Evolutionary conservation across 2,113 vertebrate species (phyloP), one percentile per base, ranked within the genome.

Genomic region (Crotalus helleri): DNA sequence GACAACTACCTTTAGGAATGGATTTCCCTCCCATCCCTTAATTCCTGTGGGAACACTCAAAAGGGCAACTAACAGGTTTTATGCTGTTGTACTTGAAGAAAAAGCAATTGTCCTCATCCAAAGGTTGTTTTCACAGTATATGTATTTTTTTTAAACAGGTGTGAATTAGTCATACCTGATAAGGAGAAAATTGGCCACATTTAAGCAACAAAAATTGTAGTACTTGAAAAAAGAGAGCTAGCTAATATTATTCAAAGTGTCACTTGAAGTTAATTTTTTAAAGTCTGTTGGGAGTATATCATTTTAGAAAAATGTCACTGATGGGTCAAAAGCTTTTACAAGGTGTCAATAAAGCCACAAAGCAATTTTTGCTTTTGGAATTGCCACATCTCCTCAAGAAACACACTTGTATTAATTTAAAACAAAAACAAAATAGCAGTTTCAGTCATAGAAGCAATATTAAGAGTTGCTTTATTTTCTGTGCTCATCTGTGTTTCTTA

Each of bases 191-290:
- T 89, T 92, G 91, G 51, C 91, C 95, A 69, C 69, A 85, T 96
- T 95, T 94, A 95, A 95, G 92, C 94, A 53, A 94, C 94, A 94
- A 90, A 95, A 93, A 95, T 33, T 39, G n/a, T 90, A 91, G 53
- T 85, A 94, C 91, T 93, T 95, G 92, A 95, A 91, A 94, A 96
- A 49, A 94, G 95, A 91, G 94, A 96, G 93, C 94, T 96, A 93
- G 93, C 93, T 93, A 21, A 91, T 92, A 91, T 92, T 92, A 89
- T 94, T 94, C 91, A 81, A 85, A 95, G 95, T 95, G 93, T 49
- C 94, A 89, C 96, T 92, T 94, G 94, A 94, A 96, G 81, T 91
- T 92, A 94, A 93, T 95, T 96, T 95, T 61, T 96, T 96, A 87
- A 59, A 92, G 91, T 93, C 13, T 15, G 85, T 94, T 0, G 0